phyloP scores from a whole-genome alignment of 2,113 vertebrate species.

The Menura novaehollandiae region DNA sequence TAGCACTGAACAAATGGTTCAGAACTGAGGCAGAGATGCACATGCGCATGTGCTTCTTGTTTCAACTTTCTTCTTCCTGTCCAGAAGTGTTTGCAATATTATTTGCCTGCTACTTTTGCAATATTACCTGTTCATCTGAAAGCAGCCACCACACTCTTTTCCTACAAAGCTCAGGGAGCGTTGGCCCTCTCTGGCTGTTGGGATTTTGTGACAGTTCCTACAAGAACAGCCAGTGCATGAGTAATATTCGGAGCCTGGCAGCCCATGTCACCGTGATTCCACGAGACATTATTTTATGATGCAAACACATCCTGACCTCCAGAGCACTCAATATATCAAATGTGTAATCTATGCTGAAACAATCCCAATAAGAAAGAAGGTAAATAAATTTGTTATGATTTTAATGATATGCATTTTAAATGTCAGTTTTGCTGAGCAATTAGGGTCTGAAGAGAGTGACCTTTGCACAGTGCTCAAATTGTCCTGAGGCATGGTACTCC shows the following conservation, averaged over 20 bases:
- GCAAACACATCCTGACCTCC: slow-evolving; percentile 53
- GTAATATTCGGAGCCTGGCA: slow-evolving; percentile 12
- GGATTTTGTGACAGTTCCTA: background rate
- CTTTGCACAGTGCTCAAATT: slow-evolving; percentile 59
- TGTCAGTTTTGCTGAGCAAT: slow-evolving; percentile 70
- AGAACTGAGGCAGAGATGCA: background rate
- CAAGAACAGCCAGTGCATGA: background rate
- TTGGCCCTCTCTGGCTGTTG: background rate
- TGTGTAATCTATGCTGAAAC: slow-evolving; percentile 64
- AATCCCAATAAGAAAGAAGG: slow-evolving; percentile 28
- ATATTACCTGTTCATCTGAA: background rate
- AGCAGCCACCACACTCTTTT: background rate
- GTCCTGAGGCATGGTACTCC: slow-evolving; percentile 57
- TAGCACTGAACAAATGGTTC: background rate
- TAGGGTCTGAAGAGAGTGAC: slow-evolving; percentile 63
- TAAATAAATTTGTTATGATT: slow-evolving; percentile 64
- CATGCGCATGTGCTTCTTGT: background rate
- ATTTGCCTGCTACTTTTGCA: background rate
- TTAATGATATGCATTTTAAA: slow-evolving; percentile 75
- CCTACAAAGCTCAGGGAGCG: background rate
- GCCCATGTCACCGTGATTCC: slow-evolving; percentile 1
- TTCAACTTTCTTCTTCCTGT: background rate
- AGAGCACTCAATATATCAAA: slow-evolving; percentile 51
- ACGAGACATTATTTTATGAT: slow-evolving; percentile 43
- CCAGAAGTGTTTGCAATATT: background rate